Evolutionary conservation across 2,113 vertebrate genomes (phyloP), one percentile per base, ranked within the genome.

Genomic region (Anas platyrhynchos): DNA sequence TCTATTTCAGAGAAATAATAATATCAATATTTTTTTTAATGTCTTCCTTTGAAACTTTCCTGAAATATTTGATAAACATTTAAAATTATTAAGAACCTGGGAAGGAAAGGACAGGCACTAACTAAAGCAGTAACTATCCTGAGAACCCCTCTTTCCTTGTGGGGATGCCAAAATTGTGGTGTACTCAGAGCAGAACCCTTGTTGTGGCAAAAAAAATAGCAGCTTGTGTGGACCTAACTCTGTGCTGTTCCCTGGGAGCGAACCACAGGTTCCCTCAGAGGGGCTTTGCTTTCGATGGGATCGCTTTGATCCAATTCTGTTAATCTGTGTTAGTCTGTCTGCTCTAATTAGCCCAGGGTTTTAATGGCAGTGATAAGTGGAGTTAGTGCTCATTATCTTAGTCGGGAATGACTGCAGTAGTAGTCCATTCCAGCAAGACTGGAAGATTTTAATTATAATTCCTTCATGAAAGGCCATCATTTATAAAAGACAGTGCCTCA

Each of bases 221-320:
- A 22, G 27, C 58, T 59, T 66, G 16, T 50, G 21, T 2, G 0
- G 29, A 23, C n/a, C 50, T n/a, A 58, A 14, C 27, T 69, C 2
- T 1, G 6, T 63, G 56, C 17, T 71, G 23, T 16, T 78, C 34
- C 38, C 48, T 86, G 69, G 12, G 34, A 56, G 12, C 9, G 54
- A 74, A 44, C 18, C 0, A 1, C 1, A 0, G 22, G 27, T 67
- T 74, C 29, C 54, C 21, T 69, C 48, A 6, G 6, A 20, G 83
- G 46, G 36, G 46, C 22, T 16, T 58, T 59, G 55, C 31, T 88
- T 77, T 92, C 61, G 32, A 26, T 1, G 2, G 62, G 76, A 78
- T 90, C 73, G 23, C 10, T 68, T 86, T 82, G 86, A 96, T 68
- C 92, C 80, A 84, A 73, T 86, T 86, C 73, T 82, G 80, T 58